phyloP scores from a whole-genome alignment of 1,140 invertebrate genomes.

The Oryzaephilus surinamensis region DNA sequence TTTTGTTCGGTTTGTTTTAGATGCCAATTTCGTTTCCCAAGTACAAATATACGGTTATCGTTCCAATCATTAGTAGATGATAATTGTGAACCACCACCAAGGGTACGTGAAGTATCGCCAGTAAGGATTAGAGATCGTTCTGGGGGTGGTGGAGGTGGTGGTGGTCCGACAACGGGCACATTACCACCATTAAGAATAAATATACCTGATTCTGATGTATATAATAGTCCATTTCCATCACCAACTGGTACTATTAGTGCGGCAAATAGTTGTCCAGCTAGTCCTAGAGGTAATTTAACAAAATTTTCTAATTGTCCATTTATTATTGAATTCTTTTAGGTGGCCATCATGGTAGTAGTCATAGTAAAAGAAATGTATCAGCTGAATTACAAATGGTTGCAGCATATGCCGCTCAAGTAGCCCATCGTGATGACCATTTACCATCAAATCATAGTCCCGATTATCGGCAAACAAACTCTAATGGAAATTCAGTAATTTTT shows the following conservation, averaged over 20 bases:
- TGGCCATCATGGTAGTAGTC: too few relatives aligned
- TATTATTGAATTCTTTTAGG: slow-evolving; percentile 8
- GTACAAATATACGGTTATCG: slow-evolving; percentile 89
- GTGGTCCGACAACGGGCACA: slow-evolving; percentile 26
- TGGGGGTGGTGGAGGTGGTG: slow-evolving; percentile 26
- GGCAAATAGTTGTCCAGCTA: slow-evolving; percentile 93
- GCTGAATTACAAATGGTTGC: slow-evolving; percentile 63
- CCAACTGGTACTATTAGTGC: slow-evolving; percentile 84
- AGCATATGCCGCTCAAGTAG: slow-evolving; percentile 50
- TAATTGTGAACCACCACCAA: slow-evolving; percentile 33
- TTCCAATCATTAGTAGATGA: slow-evolving; percentile 87
- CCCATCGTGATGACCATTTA: slow-evolving; percentile 36
- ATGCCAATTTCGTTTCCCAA: slow-evolving; percentile 90
- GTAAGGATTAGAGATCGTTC: slow-evolving; percentile 34
- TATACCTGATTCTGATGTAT: slow-evolving; percentile 69
- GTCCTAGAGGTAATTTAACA: slow-evolving; percentile 60
- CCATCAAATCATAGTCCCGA: slow-evolving; percentile 33
- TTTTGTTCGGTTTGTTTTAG: slow-evolving; percentile 63
- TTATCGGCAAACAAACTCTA: slow-evolving; percentile 36
- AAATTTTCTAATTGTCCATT: not conserved
- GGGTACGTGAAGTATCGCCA: slow-evolving; percentile 31
- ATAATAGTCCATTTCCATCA: slow-evolving; percentile 85
- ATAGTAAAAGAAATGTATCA: slow-evolving; percentile 52
- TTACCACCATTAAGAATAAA: slow-evolving; percentile 74
- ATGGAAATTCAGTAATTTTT: slow-evolving; percentile 43